Evolutionary conservation across 2,113 vertebrate genomes (phyloP), one percentile per base, ranked within the genome.

Genomic region (Reinhardtius hippoglossoides): DNA sequence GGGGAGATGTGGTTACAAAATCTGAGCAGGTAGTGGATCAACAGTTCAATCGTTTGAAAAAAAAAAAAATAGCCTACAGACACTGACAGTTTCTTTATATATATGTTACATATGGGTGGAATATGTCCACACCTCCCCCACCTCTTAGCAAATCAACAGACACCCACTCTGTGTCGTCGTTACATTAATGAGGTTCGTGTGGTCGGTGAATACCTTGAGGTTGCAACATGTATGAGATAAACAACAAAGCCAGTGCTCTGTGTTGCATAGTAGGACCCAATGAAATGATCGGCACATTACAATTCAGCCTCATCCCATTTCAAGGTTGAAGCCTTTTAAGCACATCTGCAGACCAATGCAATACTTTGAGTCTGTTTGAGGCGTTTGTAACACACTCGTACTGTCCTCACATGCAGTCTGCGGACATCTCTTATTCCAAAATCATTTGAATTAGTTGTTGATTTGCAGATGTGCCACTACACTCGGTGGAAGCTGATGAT

Each of bases 291-390:
- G 14, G 55, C 20, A 27, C 61, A 20, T 12, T 15, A 71, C 20
- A 9, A 24, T 52, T 20, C 14, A 42, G 7, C 35, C 16, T 62
- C n/a, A 2, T 55, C 21, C 3, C 7, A 9, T 67, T 71, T 74
- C 67, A 80, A 80, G 72, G 76, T 3, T n/a, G 20, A 71, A 52
- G 48, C 23, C 61, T 40, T 31, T 42, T 9, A 62, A 46, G 16
- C 27, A 58, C 26, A 37, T 0, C 9, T 9, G 26, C 13, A 8
- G 52, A 44, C 12, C 24, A 27, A 60, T 64, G 68, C 31, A 7
- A 31, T 55, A 23, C 2, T 21, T 10, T 20, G 4, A 20, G 12
- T 21, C 24, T 26, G 7, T 44, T 37, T 35, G 9, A 8, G 31
- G 14, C 26, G 2, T 60, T 55, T 7, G 50, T 52, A n/a, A n/a